A percentile compares a stretch with the other conserved stretches of the same genome.
phyloP scores from a whole-genome alignment of 2,888 invertebrate genomes.

The Pseudococcus viburni region DNA sequence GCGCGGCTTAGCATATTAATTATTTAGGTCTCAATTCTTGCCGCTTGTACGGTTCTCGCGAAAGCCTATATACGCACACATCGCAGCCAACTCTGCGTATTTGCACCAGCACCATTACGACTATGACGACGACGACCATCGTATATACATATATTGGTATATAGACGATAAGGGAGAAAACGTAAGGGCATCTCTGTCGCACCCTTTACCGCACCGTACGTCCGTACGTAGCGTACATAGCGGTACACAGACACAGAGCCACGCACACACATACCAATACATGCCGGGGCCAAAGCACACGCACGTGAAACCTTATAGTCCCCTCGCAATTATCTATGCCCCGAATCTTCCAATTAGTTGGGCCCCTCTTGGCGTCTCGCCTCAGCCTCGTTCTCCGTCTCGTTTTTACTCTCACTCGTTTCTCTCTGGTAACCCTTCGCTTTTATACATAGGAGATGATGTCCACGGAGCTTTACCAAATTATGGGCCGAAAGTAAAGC shows the following conservation, averaged over 20 bases:
- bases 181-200: not conserved
- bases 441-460: constrained; percentile 61
- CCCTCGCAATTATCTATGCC: constrained; percentile 65
- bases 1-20: constrained; percentile 64
- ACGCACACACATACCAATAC: constrained; percentile 57
- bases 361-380: constrained; percentile 39
- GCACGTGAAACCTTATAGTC: constrained; percentile 64
- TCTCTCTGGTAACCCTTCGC: constrained; percentile 54
- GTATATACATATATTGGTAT: not conserved
- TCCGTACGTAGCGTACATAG: not conserved
- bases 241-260: not conserved
- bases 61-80: constrained; percentile 53
- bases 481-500: constrained; percentile 64
- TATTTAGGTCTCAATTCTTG: constrained; percentile 64
- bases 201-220: constrained; percentile 4
- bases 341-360: constrained; percentile 65
- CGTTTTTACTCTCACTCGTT: constrained; percentile 9
- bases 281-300: constrained; percentile 44
- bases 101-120: not conserved
- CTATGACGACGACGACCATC: not conserved
- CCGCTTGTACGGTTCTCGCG: constrained; percentile 54
- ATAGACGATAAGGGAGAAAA: constrained; percentile 10
- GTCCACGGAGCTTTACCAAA: constrained; percentile 66
- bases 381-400: constrained; percentile 37
- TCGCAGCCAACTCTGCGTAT: not conserved